Conservation (phyloP, 2,113 vertebrate genomes). For the Craseonycteris thonglongyai region DNA sequence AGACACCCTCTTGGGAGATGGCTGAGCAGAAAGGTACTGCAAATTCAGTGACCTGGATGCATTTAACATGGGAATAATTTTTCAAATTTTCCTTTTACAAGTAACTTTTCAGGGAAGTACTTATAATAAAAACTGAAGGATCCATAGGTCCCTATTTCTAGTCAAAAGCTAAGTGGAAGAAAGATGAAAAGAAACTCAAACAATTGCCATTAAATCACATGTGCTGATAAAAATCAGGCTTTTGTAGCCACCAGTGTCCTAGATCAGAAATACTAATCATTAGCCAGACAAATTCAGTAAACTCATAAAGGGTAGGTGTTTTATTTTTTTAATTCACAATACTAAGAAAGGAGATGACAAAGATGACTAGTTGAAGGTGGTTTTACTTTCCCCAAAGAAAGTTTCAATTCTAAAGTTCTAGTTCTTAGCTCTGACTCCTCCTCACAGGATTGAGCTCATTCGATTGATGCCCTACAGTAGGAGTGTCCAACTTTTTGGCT, state of each 20-base stretch:
- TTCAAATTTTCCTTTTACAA: constrained; percentile 2
- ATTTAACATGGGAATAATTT: not conserved
- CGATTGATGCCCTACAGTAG: not conserved
- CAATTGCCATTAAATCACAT: not conserved
- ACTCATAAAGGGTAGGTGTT: not conserved
- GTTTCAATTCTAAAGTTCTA: not conserved
- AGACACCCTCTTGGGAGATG: not conserved
- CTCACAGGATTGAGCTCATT: not conserved
- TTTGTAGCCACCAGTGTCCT: not conserved
- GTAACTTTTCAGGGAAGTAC: not conserved
- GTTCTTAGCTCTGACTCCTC: not conserved
- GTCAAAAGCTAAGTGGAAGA: not conserved
- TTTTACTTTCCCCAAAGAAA: not conserved
- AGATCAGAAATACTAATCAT: not conserved
- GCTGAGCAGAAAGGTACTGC: not conserved
- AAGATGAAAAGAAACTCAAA: not conserved
- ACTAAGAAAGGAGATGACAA: not conserved
- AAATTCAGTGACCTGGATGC: not conserved
- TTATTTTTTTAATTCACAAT: not conserved
- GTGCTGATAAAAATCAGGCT: constrained; percentile 5
- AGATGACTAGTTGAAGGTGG: not conserved
- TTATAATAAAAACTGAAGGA: constrained; percentile 4
- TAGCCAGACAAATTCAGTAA: not conserved
- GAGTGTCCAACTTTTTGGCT: too few species aligned
- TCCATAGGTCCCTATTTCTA: not conserved